phyloP scores from a whole-genome alignment of 2,113 vertebrate genomes.

The Ochotona princeps region DNA sequence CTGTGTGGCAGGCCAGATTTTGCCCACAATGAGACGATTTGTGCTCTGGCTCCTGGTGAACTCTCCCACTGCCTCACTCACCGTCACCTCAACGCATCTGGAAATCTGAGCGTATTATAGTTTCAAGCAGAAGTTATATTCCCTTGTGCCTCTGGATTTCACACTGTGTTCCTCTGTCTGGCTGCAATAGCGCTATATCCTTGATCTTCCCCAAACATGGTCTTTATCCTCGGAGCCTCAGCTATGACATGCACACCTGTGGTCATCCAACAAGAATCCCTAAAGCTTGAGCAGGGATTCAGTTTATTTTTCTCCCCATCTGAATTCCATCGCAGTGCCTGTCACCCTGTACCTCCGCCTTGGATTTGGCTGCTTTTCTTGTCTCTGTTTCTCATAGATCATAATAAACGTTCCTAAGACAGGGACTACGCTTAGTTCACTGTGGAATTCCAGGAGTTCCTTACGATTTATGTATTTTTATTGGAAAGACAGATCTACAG shows the following conservation, averaged over 20 bases:
- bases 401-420: neutral
- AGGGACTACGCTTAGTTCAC: no score
- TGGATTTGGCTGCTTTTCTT: neutral
- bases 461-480: no score
- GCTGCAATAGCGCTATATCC: neutral
- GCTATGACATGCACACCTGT: neutral
- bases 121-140: neutral
- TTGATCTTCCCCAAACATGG: neutral
- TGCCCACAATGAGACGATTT: neutral
- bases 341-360: neutral
- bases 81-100: neutral
- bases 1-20: neutral
- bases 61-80: neutral
- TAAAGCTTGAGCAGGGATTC: rapidly evolving
- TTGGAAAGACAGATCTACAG: no score
- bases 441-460: no score
- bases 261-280: no score
- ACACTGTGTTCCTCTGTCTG: neutral
- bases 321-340: neutral
- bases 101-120: neutral
- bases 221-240: neutral
- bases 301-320: neutral
- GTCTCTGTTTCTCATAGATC: neutral
- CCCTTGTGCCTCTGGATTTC: neutral
- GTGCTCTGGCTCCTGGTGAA: neutral